These are phyloP conservation scores for Pipistrellus pipistrellus DNA, from an alignment of 2,797 vertebrate genomes.

Conservation along the genomic window DNA sequence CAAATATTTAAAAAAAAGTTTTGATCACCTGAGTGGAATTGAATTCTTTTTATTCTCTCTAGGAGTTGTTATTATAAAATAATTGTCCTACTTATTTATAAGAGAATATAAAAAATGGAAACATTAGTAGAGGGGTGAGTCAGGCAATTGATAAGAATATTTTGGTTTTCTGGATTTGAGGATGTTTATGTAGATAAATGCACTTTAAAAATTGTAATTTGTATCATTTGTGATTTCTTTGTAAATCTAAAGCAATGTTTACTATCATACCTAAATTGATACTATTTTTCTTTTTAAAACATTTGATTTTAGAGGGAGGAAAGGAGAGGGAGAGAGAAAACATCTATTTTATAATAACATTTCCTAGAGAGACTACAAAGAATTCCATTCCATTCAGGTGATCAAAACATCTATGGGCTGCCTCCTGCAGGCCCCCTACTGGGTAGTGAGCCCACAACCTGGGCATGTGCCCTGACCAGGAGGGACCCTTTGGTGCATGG, in stretches of 20 bases:
- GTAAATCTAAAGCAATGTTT: slow-evolving; percentile 21
- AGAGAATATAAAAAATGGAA: slow-evolving; percentile 14
- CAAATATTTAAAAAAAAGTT: background rate
- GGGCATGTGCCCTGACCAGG: background rate
- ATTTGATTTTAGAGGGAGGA: background rate
- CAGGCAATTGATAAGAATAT: background rate
- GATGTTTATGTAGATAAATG: background rate
- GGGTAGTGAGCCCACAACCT: background rate
- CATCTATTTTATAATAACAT: slow-evolving; percentile 2
- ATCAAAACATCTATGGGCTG: background rate
- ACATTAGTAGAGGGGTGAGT: background rate
- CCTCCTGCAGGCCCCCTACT: background rate
- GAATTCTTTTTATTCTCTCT: background rate
- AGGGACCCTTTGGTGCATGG: background rate
- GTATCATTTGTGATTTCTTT: slow-evolving; percentile 33
- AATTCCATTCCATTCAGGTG: background rate
- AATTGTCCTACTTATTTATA: slow-evolving; percentile 8
- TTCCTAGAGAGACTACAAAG: background rate
- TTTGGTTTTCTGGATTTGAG: slow-evolving; percentile 20
- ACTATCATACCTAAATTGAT: background rate
- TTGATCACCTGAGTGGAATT: slow-evolving; percentile 6
- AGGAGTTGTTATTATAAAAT: slow-evolving; percentile 14
- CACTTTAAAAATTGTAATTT: slow-evolving; percentile 18
- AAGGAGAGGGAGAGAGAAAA: background rate
- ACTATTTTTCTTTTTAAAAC: background rate